phyloP scores from a whole-genome alignment of 2,113 vertebrate genomes.

The Bubo scandiacus region DNA sequence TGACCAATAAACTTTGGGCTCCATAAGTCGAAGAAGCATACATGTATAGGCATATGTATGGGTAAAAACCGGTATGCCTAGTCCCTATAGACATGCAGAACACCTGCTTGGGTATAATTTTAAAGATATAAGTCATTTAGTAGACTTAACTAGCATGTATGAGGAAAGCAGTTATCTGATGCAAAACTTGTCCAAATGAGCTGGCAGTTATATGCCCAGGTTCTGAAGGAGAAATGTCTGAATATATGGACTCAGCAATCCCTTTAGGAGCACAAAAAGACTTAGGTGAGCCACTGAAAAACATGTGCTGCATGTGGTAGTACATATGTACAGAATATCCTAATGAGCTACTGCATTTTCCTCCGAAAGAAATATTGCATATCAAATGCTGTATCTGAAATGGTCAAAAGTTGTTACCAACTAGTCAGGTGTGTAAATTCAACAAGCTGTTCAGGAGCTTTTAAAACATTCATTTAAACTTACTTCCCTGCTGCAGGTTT shows the following conservation, averaged over 20 bases:
- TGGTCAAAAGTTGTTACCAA: neutral
- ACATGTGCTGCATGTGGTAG: neutral
- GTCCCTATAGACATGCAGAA: neutral
- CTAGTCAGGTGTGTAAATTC: neutral
- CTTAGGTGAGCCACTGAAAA: neutral
- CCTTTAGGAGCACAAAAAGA: neutral
- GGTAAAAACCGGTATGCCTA: neutral
- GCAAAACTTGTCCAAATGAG: neutral
- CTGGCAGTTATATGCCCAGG: neutral
- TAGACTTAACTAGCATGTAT: neutral
- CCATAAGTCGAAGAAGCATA: neutral
- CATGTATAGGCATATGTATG: accelerated
- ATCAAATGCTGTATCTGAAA: neutral
- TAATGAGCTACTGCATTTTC: neutral
- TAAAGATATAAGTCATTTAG: neutral
- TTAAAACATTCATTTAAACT: neutral
- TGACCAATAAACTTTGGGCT: neutral
- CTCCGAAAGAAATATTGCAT: neutral
- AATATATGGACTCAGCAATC: neutral
- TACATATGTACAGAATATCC: neutral
- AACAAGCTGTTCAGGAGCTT: neutral
- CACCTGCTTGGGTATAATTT: neutral
- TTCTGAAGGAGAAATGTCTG: neutral
- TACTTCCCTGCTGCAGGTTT: neutral
- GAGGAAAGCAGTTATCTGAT: neutral